Evolutionary conservation across 2,797 vertebrate species (phyloP).

Genomic region (Acanthopagrus latus): DNA sequence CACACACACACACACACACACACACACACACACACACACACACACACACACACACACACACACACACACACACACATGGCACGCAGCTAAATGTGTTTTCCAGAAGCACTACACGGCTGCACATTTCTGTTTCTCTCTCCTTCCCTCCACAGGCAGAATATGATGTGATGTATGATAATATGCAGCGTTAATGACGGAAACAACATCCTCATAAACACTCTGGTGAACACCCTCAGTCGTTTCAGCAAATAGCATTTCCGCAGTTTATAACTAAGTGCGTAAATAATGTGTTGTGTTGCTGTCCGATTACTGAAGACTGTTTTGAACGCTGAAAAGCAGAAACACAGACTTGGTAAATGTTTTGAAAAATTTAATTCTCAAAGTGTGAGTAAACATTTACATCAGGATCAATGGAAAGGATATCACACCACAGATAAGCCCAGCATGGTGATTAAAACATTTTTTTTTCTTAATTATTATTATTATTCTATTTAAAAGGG

Average conservation of each 20-base stretch:
- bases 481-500: background rate
- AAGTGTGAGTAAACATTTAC: background rate
- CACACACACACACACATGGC: slow-evolving; percentile 39
- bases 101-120: slow-evolving; percentile 19
- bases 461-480: background rate
- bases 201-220: slow-evolving; percentile 24
- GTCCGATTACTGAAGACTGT: background rate
- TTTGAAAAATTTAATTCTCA: slow-evolving; percentile 18
- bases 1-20: slow-evolving; percentile 45
- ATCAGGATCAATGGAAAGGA: background rate
- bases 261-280: background rate
- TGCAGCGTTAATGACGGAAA: slow-evolving; percentile 24
- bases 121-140: background rate
- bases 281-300: background rate
- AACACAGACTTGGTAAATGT: background rate
- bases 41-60: slow-evolving; percentile 48
- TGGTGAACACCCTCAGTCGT: slow-evolving; percentile 1
- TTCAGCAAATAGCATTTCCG: background rate
- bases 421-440: background rate
- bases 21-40: slow-evolving; percentile 50
- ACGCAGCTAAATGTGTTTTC: slow-evolving; percentile 46
- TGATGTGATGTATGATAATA: slow-evolving; percentile 23
- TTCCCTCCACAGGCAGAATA: background rate
- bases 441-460: background rate
- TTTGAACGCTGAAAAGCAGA: slow-evolving; percentile 13